Conservation (phyloP, 2,113 vertebrate genomes). For the Elephas maximus region DNA sequence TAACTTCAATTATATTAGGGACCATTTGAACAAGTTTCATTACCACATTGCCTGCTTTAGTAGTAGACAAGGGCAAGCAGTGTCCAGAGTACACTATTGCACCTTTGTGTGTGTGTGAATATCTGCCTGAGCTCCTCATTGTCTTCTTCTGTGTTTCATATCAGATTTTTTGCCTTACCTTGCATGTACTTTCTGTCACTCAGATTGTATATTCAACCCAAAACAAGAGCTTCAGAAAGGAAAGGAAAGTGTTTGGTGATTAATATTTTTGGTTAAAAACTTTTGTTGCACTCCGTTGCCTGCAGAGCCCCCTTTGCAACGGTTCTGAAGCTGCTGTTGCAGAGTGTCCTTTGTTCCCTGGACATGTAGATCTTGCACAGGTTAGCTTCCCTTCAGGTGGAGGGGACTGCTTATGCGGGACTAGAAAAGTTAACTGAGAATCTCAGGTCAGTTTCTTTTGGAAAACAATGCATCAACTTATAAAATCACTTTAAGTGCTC, state of each 20-base stretch:
- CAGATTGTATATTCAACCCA: slow-evolving; percentile 8
- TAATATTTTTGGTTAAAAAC: not conserved
- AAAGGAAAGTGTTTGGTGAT: not conserved
- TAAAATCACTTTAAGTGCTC: not conserved
- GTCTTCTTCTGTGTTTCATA: not conserved
- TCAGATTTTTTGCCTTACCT: not conserved
- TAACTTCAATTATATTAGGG: not conserved
- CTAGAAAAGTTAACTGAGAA: not conserved
- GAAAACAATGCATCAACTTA: not conserved
- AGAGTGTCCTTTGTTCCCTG: not conserved
- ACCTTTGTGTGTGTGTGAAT: not conserved
- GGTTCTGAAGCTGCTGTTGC: not conserved
- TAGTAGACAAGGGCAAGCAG: not conserved
- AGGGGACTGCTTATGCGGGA: not conserved
- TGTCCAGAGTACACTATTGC: not conserved
- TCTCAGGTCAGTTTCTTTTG: not conserved
- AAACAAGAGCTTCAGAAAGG: slow-evolving; percentile 29
- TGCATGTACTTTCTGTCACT: not conserved
- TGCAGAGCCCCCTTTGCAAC: not conserved
- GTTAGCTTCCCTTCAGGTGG: not conserved
- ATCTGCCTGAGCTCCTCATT: not conserved
- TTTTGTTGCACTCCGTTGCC: not conserved
- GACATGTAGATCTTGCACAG: not conserved
- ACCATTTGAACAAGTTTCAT: not conserved
- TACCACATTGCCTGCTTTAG: not conserved